Base-by-base conservation (phyloP, 1,140 invertebrate genomes). In the Conus ventricosus region DNA sequence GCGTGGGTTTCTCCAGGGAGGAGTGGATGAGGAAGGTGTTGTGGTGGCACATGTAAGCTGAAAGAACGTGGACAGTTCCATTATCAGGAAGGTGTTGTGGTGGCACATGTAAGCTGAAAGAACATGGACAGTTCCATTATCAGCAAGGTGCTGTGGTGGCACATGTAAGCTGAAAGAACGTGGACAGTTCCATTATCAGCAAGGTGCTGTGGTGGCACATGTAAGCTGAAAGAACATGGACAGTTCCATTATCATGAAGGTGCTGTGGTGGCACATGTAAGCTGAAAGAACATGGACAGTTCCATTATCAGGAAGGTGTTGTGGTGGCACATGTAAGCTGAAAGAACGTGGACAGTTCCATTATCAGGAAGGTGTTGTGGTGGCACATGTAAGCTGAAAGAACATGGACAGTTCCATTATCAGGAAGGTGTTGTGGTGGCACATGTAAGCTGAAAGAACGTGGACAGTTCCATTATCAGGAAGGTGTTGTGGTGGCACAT, bases 231-330 rank as follows among this genome's bases (percentile, higher is more conserved):
- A 60, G 27, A 8, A n/a, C 67, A 85, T 13, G 23, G 53, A 83
- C n/a, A n/a, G 57, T 1, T 51, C 53, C 20, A 20, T 84, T 53
- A n/a, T n/a, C n/a, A n/a, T n/a, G n/a, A n/a, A n/a, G n/a, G n/a
- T n/a, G n/a, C n/a, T n/a, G n/a, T n/a, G n/a, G n/a, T 98, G 98
- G 93, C 98, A 98, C 97, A 98, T 98, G 94, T 98, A 98, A 75
- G 97, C 97, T 97, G 93, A 83, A 95, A 60, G 27, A 8, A n/a
- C 67, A 85, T 13, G 23, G 53, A 83, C n/a, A n/a, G 57, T 1
- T 51, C 53, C 20, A 20, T 84, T 53, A n/a, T n/a, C n/a, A n/a
- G n/a, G n/a, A n/a, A n/a, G n/a, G n/a, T n/a, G n/a, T n/a, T n/a
- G n/a, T n/a, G n/a, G n/a, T 98, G 98, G 93, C 98, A 98, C 97